These are phyloP conservation scores for Aricia agestis DNA, from an alignment of 1,140 invertebrate species.

Conservation along the genomic window DNA sequence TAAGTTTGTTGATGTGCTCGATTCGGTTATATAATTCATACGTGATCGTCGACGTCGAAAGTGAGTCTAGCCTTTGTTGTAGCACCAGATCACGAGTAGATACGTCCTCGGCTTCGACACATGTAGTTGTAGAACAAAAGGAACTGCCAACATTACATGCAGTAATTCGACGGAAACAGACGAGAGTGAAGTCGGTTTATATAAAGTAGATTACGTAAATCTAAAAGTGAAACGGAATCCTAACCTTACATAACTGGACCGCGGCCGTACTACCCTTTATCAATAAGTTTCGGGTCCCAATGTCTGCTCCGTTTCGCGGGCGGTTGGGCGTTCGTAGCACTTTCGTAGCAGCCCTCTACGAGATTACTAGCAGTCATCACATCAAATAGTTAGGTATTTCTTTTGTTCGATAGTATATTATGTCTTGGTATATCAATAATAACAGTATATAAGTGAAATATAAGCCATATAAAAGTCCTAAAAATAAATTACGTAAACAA, in stretches of 20 bases:
- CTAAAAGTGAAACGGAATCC: neutral
- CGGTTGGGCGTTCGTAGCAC: neutral
- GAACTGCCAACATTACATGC: no score
- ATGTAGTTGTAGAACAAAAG: neutral
- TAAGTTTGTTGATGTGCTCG: neutral
- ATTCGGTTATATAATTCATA: neutral
- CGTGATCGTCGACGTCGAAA: neutral
- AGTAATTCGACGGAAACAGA: neutral
- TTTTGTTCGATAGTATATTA: neutral
- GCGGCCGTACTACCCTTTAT: neutral
- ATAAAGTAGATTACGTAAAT: slow-evolving; percentile 5
- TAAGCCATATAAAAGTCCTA: neutral
- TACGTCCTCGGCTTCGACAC: neutral
- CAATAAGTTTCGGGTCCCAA: neutral
- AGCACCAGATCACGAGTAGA: neutral
- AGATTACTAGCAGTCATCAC: neutral
- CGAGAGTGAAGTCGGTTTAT: neutral
- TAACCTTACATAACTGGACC: slow-evolving; percentile 8
- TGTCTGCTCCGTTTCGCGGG: neutral
- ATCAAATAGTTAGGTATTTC: no score
- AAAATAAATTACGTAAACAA: neutral
- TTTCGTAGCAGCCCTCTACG: neutral
- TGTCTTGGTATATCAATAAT: no score
- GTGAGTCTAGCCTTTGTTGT: neutral
- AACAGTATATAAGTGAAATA: no score